Base-by-base conservation (phyloP, 2,888 invertebrate genomes). In the Hirtodrosophila cameraria region DNA sequence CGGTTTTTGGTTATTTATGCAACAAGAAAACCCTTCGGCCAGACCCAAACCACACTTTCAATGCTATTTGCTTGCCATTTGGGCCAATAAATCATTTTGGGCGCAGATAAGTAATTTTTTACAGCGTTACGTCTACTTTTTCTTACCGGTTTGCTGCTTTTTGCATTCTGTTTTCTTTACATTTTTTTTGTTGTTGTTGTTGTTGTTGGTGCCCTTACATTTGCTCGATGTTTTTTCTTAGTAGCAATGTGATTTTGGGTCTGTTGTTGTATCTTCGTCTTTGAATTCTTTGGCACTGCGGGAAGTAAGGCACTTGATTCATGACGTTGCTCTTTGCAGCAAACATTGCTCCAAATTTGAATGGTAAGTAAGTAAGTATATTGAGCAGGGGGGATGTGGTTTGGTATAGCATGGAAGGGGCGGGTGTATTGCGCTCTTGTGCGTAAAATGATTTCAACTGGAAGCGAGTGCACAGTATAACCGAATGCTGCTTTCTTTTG, bases 1-100 rank as follows among this genome's bases (percentile, higher is more conserved):
- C 57, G 52, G 41, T 63, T 63, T 57, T 58, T 50, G 45, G 68
- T 85, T 85, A 82, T 85, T 79, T 85, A 79, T 85, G 82, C 82
- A 59, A 53, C 39, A 82, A n/a, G n/a, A n/a, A n/a, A n/a, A 77
- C 80, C 83, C 62, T 75, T 82, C 50, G 82, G 65, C 53, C 64
- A 48, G 64, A 61, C 65, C 54, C 67, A 64, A 59, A 66, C 72
- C 80, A 66, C 75, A 63, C 86, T 69, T 72, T 85, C 82, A 85
- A 80, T 80, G 84, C 81, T 77, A 82, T 84, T 82, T 82, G 86
- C 81, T 75, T 86, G 81, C 84, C 81, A 84, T 84, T 82, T 82
- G 68, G 84, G 75, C 77, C 85, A 84, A 82, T 82, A 82, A 86
- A 82, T 82, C 82, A 82, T 82, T 86, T 86, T 80, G 84, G 55